Base-by-base conservation (phyloP, 2,113 vertebrate genomes). In the Archilochus colubris region DNA sequence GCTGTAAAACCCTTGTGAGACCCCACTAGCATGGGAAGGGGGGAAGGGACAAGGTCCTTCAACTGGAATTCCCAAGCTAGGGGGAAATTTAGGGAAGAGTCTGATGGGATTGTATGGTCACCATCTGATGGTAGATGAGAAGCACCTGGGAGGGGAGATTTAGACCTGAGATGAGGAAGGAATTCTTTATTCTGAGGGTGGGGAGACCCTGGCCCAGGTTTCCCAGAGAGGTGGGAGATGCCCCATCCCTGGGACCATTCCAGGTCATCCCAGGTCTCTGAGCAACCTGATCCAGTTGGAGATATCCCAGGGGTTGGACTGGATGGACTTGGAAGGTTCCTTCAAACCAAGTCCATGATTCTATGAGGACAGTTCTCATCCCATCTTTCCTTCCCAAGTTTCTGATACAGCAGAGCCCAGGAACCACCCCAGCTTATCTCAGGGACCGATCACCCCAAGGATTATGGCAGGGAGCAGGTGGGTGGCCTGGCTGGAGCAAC, bases 71-170 rank as follows among this genome's bases (percentile, higher is more conserved):
- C 38, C 33, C 24, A n/a, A 30, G 9, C 6, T 16, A 13, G 21
- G 6, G 2, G 1, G 22, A 48, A 1, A 20, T 79, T n/a, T 20
- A 21, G n/a, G 25, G 25, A 9, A 48, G 17, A 51, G 30, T n/a
- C 61, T 8, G 2, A 6, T 59, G 7, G 0, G 2, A 11, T 30
- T 2, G 1, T 6, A 4, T 0, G 2, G 15, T 14, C 12, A 19
- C 8, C 40, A 27, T 28, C 9, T 64, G 67, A 6, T 38, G 55
- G 18, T 17, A 28, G 33, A 10, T 53, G 12, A 69, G 44, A 31
- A 69, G 43, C 9, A 15, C 5, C 4, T 0, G 0, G 46, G 44
- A 46, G 44, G 44, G 44, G 44, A 46, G 44, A 46, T 46, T 46
- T 18, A 46, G 44, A 46, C 13, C 15, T 16, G 44, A 18, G 14